Base-by-base conservation (phyloP, 2,888 invertebrate species). In the Lamellibrachia columna region DNA sequence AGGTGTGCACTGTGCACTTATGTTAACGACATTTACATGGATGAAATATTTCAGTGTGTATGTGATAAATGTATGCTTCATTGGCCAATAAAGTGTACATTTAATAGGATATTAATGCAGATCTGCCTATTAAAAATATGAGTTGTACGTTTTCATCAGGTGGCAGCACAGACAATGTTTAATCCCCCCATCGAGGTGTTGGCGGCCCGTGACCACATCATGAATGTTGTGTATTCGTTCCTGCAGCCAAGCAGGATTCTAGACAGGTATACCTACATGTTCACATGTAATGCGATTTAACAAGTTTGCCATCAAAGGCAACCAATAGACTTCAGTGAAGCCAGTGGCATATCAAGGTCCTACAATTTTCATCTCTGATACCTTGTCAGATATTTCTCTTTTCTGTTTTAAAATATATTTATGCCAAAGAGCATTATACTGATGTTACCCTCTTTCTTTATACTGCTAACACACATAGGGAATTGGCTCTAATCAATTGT, bases 151-250 rank as follows among this genome's bases (percentile, higher is more conserved):
- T 55, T 55, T 9, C 55, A 22, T 15, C 93, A 96, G 96, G 96
- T 96, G 55, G 95, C 95, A n/a, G 95, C 96, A 0, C 93, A 94
- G 91, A 96, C 96, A 93, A 95, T 95, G 95, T 96, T 96, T 93
- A 95, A 95, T 92, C 96, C 96, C 8, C 95, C 96, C 90, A 93
- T 95, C 92, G 96, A 96, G 93, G 96, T 96, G 28, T 94, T 96
- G 22, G 96, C 96, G 9, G 95, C 96, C 22, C 94, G 96, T 92
- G 96, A 96, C 94, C 96, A 96, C 94, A 95, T 96, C 93, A 96
- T 96, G 95, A 96, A 96, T 94, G 95, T 96, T 91, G 96, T 96
- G 9, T 96, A 96, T 94, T 95, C 95, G 28, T 96, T 96, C 94
- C 95, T 96, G 52, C 96, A 96, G 94, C 96, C 96, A 8, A 93